Percentiles rank a stretch among this genome's conserved stretches.
phyloP scores from a whole-genome alignment of 2,113 vertebrate species.

The Circaetus cinerascens region DNA sequence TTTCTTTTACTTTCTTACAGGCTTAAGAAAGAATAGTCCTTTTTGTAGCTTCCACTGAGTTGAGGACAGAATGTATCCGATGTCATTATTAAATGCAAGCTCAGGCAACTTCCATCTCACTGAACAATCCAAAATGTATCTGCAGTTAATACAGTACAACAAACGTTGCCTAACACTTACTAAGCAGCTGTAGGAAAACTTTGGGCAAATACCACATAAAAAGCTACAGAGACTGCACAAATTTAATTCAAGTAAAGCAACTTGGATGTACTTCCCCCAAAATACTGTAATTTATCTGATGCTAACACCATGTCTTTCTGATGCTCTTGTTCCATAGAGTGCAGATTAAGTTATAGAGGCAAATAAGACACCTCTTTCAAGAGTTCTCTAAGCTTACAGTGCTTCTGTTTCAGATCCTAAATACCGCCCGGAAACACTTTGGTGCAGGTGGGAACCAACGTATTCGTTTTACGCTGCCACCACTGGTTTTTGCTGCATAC shows the following conservation, averaged over 20 bases:
- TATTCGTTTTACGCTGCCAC: conserved; percentile 93
- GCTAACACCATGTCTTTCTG: background rate
- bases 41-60: background rate
- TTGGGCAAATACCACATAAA: background rate
- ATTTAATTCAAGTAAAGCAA: background rate
- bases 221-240: background rate
- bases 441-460: conserved; percentile 96
- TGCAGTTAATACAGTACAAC: background rate
- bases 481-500: conserved; percentile 94
- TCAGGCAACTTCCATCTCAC: background rate
- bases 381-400: background rate
- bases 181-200: background rate
- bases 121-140: background rate
- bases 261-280: background rate
- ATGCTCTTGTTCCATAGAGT: background rate
- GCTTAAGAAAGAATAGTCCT: background rate
- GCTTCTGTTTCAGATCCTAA: conserved; percentile 84
- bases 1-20: background rate
- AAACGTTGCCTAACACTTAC: background rate
- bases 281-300: background rate
- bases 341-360: background rate
- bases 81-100: background rate
- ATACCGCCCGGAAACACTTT: conserved; percentile 96
- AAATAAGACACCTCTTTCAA: background rate
- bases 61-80: background rate